Percentiles rank a stretch among this genome's conserved stretches.
phyloP scores from a whole-genome alignment of 2,888 invertebrate genomes.

The Himalopsyche japonica region DNA sequence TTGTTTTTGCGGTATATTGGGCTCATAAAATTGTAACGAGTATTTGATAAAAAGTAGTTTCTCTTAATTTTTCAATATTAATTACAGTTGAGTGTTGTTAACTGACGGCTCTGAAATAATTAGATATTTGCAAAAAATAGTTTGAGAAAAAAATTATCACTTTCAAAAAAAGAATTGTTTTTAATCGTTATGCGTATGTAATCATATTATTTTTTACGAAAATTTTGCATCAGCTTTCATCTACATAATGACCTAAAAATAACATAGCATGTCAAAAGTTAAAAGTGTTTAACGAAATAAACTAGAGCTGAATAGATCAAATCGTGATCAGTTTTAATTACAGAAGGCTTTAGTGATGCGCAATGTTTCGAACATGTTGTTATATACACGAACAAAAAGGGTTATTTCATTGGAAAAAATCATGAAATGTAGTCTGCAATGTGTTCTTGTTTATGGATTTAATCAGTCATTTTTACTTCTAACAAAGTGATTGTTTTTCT shows the following conservation, averaged over 20 bases:
- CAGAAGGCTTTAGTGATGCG: conserved; percentile 11
- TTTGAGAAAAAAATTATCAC: no score
- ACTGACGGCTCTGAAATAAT: no score
- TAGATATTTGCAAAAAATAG: no score
- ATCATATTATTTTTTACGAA: background rate
- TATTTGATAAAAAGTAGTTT: no score
- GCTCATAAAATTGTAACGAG: no score
- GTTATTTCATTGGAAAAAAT: background rate
- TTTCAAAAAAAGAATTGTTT: no score
- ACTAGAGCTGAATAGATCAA: conserved; percentile 19
- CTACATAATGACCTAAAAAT: background rate
- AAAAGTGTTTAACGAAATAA: conserved; percentile 26
- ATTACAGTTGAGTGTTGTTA: no score
- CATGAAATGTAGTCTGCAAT: background rate
- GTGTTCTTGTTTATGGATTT: no score
- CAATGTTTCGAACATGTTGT: background rate
- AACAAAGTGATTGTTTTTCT: no score
- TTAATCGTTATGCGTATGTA: background rate
- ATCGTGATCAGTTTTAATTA: conserved; percentile 29
- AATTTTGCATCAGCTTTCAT: background rate
- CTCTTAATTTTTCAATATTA: no score
- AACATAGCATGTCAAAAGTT: conserved; percentile 17
- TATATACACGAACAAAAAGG: background rate
- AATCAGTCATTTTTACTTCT: no score
- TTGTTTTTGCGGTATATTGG: no score